Conservation (phyloP, 2,888 invertebrate genomes). For the Caenorhabditis sp. region DNA sequence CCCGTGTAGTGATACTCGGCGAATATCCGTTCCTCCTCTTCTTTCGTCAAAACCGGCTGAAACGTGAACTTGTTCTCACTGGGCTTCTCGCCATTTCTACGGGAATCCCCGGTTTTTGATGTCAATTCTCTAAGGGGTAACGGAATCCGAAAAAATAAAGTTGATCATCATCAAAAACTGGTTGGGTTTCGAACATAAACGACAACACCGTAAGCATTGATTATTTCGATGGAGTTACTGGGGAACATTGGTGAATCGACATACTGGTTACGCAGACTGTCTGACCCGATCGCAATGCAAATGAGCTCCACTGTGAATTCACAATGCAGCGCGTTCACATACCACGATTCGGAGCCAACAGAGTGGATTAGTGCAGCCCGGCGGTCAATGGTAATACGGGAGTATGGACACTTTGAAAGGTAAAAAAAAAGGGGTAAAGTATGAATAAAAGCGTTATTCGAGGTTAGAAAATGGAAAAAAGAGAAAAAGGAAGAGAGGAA, state of each 20-base stretch:
- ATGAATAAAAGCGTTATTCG: constrained; percentile 29
- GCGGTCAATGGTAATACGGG: constrained; percentile 2
- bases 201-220: constrained; percentile 20
- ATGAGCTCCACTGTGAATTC: neutral
- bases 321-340: no score
- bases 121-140: constrained; percentile 11
- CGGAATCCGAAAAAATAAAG: constrained; percentile 6
- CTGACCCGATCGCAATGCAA: neutral
- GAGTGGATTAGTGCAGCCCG: constrained; percentile 54
- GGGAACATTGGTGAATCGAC: constrained; percentile 30
- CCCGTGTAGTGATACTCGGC: constrained; percentile 88
- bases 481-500: neutral
- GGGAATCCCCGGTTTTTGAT: neutral
- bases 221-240: constrained; percentile 17
- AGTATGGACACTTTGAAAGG: constrained; percentile 1
- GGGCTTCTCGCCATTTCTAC: no score
- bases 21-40: constrained; percentile 81
- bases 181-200: constrained; percentile 4
- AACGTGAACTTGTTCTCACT: constrained; percentile 41
- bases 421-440: constrained; percentile 15
- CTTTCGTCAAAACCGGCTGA: constrained; percentile 80
- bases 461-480: constrained; percentile 17
- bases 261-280: constrained; percentile 21
- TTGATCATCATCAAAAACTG: constrained; percentile 11
- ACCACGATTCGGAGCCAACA: no score